Percentiles rank a stretch among this genome's conserved stretches.
Conservation (phyloP, 1,140 invertebrate genomes). For the Potamilus streckersoni region DNA sequence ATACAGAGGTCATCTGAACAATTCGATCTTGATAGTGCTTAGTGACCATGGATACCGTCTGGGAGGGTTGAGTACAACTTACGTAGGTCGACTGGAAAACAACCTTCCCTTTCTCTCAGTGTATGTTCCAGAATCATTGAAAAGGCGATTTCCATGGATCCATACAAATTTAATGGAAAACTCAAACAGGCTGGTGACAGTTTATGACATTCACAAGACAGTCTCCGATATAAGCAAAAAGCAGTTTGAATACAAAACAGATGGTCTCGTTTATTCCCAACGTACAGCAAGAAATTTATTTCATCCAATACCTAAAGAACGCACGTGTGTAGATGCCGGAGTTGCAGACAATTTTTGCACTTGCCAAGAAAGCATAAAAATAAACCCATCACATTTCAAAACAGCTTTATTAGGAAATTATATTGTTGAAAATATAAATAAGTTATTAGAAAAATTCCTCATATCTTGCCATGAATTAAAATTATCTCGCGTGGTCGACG, state of each 20-base stretch:
- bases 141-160: background rate
- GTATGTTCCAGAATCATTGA: slow-evolving; percentile 7
- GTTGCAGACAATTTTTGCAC: background rate
- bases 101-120: slow-evolving; percentile 7
- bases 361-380: background rate
- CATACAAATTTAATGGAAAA: slow-evolving; percentile 3
- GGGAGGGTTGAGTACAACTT: slow-evolving; percentile 1
- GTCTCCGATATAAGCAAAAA: slow-evolving; percentile 4
- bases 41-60: slow-evolving; percentile 20
- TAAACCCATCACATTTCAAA: background rate
- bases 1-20: background rate
- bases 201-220: slow-evolving; percentile 13
- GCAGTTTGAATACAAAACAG: background rate
- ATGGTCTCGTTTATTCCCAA: background rate
- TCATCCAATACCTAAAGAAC: background rate
- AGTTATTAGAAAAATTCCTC: background rate
- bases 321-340: slow-evolving; percentile 1
- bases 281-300: background rate
- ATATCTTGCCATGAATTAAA: background rate
- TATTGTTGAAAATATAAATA: background rate
- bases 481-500: background rate
- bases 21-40: slow-evolving; percentile 5
- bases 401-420: background rate
- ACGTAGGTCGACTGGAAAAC: slow-evolving; percentile 10
- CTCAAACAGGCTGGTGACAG: background rate